Percentiles rank a stretch among this genome's conserved stretches.
phyloP scores from a whole-genome alignment of 2,888 invertebrate species.

The Amblyjoppa proteus region DNA sequence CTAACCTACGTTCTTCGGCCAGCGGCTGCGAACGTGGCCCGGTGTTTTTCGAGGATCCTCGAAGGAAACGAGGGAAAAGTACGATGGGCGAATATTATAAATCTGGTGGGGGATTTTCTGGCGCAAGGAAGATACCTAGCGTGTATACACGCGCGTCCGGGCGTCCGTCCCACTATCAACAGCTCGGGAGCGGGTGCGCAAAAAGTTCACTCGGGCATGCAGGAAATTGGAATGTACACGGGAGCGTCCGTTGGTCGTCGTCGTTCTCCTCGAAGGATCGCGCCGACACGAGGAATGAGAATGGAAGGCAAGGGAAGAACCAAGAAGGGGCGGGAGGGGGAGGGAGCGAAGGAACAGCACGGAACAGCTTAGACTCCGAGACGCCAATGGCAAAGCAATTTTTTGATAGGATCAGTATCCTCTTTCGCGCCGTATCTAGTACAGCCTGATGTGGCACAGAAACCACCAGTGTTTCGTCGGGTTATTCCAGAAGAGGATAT shows the following conservation, averaged over 20 bases:
- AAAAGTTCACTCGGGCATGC: slow-evolving; percentile 42
- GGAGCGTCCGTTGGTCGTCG: slow-evolving; percentile 63
- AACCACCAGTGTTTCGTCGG: slow-evolving; percentile 73
- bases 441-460: slow-evolving; percentile 12
- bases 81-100: neutral
- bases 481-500: slow-evolving; percentile 67
- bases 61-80: too few relatives aligned
- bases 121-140: neutral
- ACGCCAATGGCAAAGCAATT: slow-evolving; percentile 79
- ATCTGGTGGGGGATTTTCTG: neutral
- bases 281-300: slow-evolving; percentile 64
- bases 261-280: slow-evolving; percentile 65
- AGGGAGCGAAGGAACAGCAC: slow-evolving; percentile 68
- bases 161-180: slow-evolving; percentile 14
- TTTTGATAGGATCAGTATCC: slow-evolving; percentile 80
- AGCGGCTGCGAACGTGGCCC: too few relatives aligned
- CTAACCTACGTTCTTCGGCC: too few relatives aligned
- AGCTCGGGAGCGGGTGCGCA: neutral
- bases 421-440: slow-evolving; percentile 46
- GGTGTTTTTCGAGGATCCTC: too few relatives aligned
- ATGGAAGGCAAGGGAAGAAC: slow-evolving; percentile 40
- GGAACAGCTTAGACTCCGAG: slow-evolving; percentile 72
- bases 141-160: neutral
- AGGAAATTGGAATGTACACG: slow-evolving; percentile 67
- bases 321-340: slow-evolving; percentile 21